A percentile compares a stretch with the other conserved stretches of the same genome.
Conservation (phyloP, 1,140 invertebrate genomes). For the Leptoteleia sp. region DNA sequence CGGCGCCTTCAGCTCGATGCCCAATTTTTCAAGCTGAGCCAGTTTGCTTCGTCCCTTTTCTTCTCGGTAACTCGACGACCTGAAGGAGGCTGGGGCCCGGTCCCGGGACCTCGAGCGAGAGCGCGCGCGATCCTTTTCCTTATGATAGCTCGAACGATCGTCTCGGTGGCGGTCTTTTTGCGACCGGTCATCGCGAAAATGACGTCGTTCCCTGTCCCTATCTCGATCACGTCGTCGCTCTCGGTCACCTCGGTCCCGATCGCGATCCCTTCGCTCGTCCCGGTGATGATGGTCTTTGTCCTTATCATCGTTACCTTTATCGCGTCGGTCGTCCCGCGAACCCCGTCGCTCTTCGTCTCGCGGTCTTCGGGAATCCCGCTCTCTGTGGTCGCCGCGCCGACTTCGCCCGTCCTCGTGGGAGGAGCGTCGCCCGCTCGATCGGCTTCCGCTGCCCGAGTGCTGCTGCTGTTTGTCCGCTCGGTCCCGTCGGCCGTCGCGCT, state of each 20-base stretch:
- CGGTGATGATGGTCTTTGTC: constrained; percentile 73
- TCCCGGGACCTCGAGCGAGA: constrained; percentile 74
- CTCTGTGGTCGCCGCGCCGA: constrained; percentile 68
- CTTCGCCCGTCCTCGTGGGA: constrained; percentile 73
- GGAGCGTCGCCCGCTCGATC: constrained; percentile 63
- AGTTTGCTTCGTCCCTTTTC: constrained; percentile 79
- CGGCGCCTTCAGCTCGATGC: constrained; percentile 77
- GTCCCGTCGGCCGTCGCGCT: constrained; percentile 67
- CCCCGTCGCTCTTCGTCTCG: constrained; percentile 70
- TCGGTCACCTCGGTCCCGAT: constrained; percentile 63
- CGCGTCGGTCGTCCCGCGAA: constrained; percentile 74
- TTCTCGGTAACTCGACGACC: constrained; percentile 75
- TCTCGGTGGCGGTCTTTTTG: constrained; percentile 68
- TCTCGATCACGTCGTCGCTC: constrained; percentile 57
- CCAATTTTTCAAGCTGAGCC: constrained; percentile 80
- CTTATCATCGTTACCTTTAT: constrained; percentile 72
- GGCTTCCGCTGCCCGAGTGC: constrained; percentile 31
- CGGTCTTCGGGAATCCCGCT: constrained; percentile 70
- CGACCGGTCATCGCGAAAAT: constrained; percentile 70
- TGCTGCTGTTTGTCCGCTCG: constrained; percentile 62
- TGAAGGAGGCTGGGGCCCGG: constrained; percentile 65
- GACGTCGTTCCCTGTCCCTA: constrained; percentile 46
- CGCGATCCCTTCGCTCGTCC: constrained; percentile 68
- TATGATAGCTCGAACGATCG: constrained; percentile 67
- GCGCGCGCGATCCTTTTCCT: constrained; percentile 71